Percentiles rank a stretch among this genome's conserved stretches.
These are phyloP conservation scores for Nycticorax nycticorax DNA, from an alignment of 2,113 vertebrate genomes.

Conservation along the genomic window DNA sequence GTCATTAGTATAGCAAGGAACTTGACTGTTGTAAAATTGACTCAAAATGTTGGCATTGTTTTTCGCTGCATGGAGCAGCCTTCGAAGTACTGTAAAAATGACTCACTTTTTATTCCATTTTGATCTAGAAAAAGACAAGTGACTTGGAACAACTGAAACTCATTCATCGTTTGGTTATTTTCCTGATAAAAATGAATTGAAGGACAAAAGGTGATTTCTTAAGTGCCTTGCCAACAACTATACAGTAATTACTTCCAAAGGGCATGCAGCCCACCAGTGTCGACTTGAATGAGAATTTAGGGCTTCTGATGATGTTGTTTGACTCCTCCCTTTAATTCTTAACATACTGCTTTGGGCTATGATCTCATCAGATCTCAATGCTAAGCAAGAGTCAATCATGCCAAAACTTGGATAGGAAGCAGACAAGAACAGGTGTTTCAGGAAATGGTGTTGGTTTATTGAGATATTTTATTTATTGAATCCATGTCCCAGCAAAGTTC, in stretches of 20 bases:
- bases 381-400: neutral
- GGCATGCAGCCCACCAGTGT: neutral
- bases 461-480: neutral
- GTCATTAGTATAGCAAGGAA: neutral
- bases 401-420: neutral
- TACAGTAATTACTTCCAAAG: neutral
- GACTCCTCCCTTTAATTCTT: neutral
- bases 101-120: neutral
- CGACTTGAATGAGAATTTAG: neutral
- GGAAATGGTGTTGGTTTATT: neutral
- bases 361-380: neutral
- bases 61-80: neutral
- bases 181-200: neutral
- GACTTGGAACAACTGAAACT: neutral
- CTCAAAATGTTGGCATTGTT: neutral
- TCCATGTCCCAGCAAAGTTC: neutral
- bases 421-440: conserved; percentile 34
- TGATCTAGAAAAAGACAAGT: neutral
- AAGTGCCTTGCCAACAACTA: neutral
- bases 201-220: neutral
- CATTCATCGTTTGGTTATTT: neutral
- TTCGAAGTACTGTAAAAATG: neutral
- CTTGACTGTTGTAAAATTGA: neutral
- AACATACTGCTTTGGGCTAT: neutral
- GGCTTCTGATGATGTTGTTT: neutral